Percentiles rank a stretch among this genome's conserved stretches.
Evolutionary conservation across 2,113 vertebrate genomes (phyloP).

Genomic region (Hiodon tergisus): DNA sequence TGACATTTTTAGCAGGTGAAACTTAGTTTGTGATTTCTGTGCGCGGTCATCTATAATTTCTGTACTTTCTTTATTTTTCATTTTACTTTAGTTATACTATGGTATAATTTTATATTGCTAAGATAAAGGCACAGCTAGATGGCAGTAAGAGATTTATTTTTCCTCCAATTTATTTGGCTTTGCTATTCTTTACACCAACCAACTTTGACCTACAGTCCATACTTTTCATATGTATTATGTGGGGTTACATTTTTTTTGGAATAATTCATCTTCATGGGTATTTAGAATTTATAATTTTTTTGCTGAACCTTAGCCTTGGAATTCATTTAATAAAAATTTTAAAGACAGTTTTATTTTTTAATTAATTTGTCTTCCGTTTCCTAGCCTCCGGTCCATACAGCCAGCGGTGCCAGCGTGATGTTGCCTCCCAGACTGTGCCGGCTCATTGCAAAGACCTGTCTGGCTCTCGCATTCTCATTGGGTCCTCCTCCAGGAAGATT

Average conservation of each 20-base stretch:
- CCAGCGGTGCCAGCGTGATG: constrained; percentile 70
- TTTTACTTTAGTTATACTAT: too few relatives aligned
- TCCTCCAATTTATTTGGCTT: background rate
- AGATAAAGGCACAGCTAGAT: constrained; percentile 17
- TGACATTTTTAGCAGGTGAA: too few relatives aligned
- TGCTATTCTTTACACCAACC: background rate
- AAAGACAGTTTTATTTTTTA: too few relatives aligned
- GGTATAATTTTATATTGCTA: background rate
- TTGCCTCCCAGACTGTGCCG: constrained; percentile 76
- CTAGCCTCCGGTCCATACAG: constrained; percentile 52
- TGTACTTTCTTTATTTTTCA: too few relatives aligned
- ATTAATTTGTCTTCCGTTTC: constrained; percentile 12
- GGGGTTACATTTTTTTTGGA: too few relatives aligned
- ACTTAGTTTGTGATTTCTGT: too few relatives aligned
- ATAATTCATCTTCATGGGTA: too few relatives aligned
- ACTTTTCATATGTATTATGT: background rate
- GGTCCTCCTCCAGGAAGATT: constrained; percentile 61
- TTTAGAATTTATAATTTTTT: too few relatives aligned
- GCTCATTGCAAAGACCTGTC: constrained; percentile 63
- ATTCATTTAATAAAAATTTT: too few relatives aligned
- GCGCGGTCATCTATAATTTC: too few relatives aligned
- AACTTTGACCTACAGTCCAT: background rate
- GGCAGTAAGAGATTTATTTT: constrained; percentile 26
- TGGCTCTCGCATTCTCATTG: constrained; percentile 64
- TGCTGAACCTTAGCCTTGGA: too few relatives aligned